These are phyloP conservation scores for Sebastes flavidus DNA, from an alignment of 2,797 vertebrate species.

Conservation along the genomic window DNA sequence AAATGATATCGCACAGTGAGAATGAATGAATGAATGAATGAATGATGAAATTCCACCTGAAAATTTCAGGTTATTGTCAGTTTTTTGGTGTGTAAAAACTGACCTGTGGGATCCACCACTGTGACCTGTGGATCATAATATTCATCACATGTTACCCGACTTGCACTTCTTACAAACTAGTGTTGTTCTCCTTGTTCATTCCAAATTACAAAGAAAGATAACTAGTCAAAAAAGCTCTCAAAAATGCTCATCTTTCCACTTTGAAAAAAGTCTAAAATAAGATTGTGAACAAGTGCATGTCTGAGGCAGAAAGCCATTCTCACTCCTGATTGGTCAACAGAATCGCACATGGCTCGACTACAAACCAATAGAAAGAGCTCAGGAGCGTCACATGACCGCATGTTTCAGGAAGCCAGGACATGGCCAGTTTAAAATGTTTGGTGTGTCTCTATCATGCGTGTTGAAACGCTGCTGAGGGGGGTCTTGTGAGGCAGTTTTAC, in stretches of 20 bases:
- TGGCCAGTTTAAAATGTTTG: constrained; percentile 13
- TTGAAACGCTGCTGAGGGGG: constrained; percentile 44
- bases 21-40: too few species aligned
- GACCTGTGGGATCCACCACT: too few species aligned
- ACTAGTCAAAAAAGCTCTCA: not conserved
- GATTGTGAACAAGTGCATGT: too few species aligned
- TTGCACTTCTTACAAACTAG: too few species aligned
- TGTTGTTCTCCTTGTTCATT: not conserved
- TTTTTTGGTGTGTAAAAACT: too few species aligned
- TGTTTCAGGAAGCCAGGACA: constrained; percentile 71
- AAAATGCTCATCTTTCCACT: not conserved
- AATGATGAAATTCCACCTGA: too few species aligned
- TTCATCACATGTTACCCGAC: not conserved
- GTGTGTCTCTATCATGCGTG: constrained; percentile 8
- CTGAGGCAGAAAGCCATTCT: not conserved
- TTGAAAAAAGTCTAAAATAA: not conserved
- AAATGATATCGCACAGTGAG: too few species aligned
- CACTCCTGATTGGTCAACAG: constrained; percentile 34
- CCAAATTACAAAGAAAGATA: not conserved
- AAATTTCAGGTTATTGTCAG: too few species aligned
- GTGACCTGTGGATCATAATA: too few species aligned
- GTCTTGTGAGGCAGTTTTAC: not conserved
- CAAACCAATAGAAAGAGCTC: constrained; percentile 33
- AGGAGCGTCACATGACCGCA: constrained; percentile 39
- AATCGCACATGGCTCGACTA: rapidly evolving